phyloP scores from a whole-genome alignment of 2,797 vertebrate genomes.

The Falco berigora region DNA sequence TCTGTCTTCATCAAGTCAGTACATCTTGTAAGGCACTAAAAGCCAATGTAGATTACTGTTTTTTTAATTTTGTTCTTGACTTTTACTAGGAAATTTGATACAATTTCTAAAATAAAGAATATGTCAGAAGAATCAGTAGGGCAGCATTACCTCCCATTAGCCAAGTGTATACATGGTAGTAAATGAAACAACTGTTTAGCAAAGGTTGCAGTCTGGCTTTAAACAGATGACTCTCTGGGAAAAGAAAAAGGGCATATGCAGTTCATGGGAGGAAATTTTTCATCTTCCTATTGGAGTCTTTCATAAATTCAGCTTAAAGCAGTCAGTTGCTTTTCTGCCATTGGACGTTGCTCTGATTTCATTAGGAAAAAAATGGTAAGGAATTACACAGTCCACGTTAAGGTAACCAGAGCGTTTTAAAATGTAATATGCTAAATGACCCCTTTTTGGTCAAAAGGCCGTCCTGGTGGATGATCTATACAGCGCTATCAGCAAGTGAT shows the following conservation, averaged over 20 bases:
- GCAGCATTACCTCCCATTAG: constrained; percentile 17
- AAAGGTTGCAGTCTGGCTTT: neutral
- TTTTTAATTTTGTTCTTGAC: constrained; percentile 46
- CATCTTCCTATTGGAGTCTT: neutral
- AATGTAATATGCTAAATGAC: neutral
- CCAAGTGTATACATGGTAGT: neutral
- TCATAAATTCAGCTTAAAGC: neutral
- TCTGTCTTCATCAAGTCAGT: neutral
- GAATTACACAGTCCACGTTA: neutral
- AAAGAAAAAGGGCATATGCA: neutral
- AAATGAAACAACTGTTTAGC: constrained; percentile 28
- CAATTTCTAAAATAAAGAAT: constrained; percentile 2
- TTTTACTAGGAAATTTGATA: constrained; percentile 47
- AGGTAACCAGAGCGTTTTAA: neutral
- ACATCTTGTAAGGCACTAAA: neutral
- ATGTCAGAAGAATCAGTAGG: neutral
- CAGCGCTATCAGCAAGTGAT: neutral
- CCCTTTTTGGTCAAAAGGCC: neutral
- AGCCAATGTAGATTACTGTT: constrained; percentile 3
- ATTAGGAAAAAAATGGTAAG: neutral
- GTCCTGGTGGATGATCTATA: neutral
- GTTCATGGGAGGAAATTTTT: constrained; percentile 2
- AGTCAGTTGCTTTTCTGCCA: neutral
- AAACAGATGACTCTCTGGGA: neutral
- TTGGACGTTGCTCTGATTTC: neutral